These are phyloP conservation scores for Malacosoma neustria DNA, from an alignment of 2,888 invertebrate genomes.

Conservation along the genomic window DNA sequence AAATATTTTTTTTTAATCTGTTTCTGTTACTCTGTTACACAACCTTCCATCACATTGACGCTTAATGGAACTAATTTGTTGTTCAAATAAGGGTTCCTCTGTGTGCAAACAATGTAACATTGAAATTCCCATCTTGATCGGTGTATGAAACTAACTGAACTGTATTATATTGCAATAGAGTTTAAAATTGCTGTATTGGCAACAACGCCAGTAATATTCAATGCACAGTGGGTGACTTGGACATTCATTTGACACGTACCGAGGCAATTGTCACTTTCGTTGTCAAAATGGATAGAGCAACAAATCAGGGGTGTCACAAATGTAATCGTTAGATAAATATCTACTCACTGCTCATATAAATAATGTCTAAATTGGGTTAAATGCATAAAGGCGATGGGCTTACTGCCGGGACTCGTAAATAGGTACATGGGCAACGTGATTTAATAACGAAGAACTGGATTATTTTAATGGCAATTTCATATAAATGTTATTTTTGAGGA, in stretches of 20 bases:
- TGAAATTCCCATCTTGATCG: slow-evolving; percentile 20
- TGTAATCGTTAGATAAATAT: no score
- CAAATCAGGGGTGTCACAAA: slow-evolving; percentile 14
- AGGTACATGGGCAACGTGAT: slow-evolving; percentile 5
- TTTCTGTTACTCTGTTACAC: no score
- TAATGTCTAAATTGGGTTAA: no score
- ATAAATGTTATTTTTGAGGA: not conserved
- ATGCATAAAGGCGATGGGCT: no score
- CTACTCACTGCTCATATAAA: no score
- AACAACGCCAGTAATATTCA: no score
- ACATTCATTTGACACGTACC: slow-evolving; percentile 60
- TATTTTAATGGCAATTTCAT: not conserved
- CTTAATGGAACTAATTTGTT: slow-evolving; percentile 72
- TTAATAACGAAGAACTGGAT: slow-evolving; percentile 7
- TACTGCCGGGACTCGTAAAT: not conserved
- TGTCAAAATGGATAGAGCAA: not conserved
- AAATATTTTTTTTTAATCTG: no score
- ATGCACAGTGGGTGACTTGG: slow-evolving; percentile 33
- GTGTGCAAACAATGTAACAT: slow-evolving; percentile 50
- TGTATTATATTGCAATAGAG: slow-evolving; percentile 12
- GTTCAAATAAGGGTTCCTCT: slow-evolving; percentile 65
- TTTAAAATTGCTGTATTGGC: slow-evolving; percentile 16
- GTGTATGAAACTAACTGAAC: no score
- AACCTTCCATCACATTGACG: slow-evolving; percentile 65
- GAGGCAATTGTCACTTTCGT: slow-evolving; percentile 49